Evolutionary conservation across 2,113 vertebrate species (phyloP).

Genomic region (Rhinichthys klamathensis): DNA sequence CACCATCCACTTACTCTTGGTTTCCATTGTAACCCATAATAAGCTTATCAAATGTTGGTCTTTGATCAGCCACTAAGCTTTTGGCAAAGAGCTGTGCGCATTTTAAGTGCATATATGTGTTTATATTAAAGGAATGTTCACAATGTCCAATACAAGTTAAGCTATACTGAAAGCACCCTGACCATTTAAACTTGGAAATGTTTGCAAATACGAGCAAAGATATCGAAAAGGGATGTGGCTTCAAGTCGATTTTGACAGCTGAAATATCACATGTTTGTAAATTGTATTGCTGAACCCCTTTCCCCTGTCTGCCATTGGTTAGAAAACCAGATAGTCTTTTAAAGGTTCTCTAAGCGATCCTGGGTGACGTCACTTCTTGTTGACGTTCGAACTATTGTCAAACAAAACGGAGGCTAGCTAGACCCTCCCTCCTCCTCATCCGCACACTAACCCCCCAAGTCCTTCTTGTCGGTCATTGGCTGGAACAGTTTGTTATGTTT

Average conservation of each 20-base stretch:
- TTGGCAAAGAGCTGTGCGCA: not conserved
- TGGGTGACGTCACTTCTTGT: too few relatives aligned
- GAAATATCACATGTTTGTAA: not conserved
- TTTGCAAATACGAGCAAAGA: not conserved
- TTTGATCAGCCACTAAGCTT: not conserved
- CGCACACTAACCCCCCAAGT: too few relatives aligned
- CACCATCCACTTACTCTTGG: not conserved
- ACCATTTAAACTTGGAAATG: not conserved
- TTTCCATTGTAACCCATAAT: not conserved
- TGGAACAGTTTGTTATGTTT: too few relatives aligned
- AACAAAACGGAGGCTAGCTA: too few relatives aligned
- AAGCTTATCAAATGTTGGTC: not conserved
- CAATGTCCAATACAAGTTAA: not conserved
- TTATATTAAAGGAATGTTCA: not conserved
- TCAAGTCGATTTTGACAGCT: not conserved
- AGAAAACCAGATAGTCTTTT: not conserved
- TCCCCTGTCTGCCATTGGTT: not conserved
- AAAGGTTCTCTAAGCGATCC: too few relatives aligned
- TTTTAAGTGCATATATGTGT: not conserved
- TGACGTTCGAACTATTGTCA: too few relatives aligned
- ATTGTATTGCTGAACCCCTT: not conserved
- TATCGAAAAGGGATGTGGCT: not conserved
- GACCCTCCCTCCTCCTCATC: too few relatives aligned
- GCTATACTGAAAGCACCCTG: not conserved
- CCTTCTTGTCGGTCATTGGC: too few relatives aligned